Evolutionary conservation across 2,888 invertebrate genomes (phyloP), one percentile per base, ranked within the genome.

Genomic region (Thymelicus lineola): DNA sequence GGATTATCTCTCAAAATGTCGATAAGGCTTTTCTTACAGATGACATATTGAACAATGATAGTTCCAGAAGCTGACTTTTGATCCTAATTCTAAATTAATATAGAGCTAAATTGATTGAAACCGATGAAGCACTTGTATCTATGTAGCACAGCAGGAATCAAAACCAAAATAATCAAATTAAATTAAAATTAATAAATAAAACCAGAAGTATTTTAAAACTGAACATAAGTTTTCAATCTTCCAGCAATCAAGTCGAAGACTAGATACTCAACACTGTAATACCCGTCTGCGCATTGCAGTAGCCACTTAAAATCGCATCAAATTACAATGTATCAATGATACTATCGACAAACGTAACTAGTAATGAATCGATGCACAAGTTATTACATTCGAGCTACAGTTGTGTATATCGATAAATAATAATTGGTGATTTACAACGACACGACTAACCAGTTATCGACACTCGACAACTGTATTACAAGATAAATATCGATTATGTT

Each of bases 401-500:
- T 58, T 28, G 45, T 15, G 36, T 15, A 68, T 57, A 62, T 69
- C 68, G 68, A 69, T 68, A 62, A 68, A 68, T 68, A 55, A 62
- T 69, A 69, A 48, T 69, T 63, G 50, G 62, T 62, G 68, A 69
- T 63, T 68, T 55, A 28, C 61, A 69, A 36, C 62, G 57, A 62
- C 68, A 63, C 61, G 46, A 61, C 57, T 15, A 69, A 69, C 68
- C 68, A 57, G 68, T 62, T 48, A 15, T 20, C 53, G 68, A 45
- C 61, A 55, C 57, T 63, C 58, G 69, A 85, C 84, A 84, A 84
- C 83, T 84, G 82, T 84, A 82, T 85, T 82, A 83, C 80, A 46
- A 77, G 83, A 85, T 85, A 79, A 81, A 81, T 82, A 85, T 84
- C 84, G 79, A 82, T 82, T 79, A 79, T 28, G 28, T 76, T 74